Evolutionary conservation across 2,113 vertebrate species (phyloP).

Genomic region (Electrona antarctica): DNA sequence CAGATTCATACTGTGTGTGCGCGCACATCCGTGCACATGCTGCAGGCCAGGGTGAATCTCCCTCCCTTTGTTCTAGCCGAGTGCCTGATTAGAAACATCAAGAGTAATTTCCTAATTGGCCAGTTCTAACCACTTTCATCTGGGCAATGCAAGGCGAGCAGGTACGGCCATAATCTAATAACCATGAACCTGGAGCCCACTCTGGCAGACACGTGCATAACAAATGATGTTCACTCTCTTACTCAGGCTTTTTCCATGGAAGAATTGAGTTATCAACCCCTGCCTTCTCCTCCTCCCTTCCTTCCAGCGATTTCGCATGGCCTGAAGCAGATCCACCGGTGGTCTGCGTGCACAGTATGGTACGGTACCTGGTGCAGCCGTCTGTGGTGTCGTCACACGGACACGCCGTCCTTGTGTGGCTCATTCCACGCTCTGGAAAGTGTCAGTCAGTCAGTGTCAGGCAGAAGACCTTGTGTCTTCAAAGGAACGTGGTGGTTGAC

Average conservation of each 20-base stretch:
- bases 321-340: constrained; percentile 6
- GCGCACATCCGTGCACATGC: constrained; percentile 28
- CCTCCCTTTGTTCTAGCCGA: constrained; percentile 71
- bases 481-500: too few species aligned
- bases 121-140: constrained; percentile 77
- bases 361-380: constrained; percentile 21
- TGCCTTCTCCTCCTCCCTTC: constrained; percentile 2
- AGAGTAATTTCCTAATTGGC: constrained; percentile 72
- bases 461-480: too few species aligned
- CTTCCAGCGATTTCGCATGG: background rate
- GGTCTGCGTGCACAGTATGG: background rate
- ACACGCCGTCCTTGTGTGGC: background rate
- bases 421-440: background rate
- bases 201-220: constrained; percentile 41
- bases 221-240: constrained; percentile 57
- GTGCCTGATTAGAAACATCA: constrained; percentile 78
- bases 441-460: too few species aligned
- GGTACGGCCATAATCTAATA: constrained; percentile 76
- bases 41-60: constrained; percentile 51
- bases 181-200: constrained; percentile 32
- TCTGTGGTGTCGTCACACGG: constrained; percentile 7
- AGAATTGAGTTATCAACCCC: constrained; percentile 48
- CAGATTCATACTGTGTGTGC: background rate
- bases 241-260: constrained; percentile 60
- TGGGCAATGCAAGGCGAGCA: constrained; percentile 66